Percentiles rank a stretch among this genome's conserved stretches.
phyloP scores from a whole-genome alignment of 1,140 invertebrate genomes.

The Euwallacea fornicatus region DNA sequence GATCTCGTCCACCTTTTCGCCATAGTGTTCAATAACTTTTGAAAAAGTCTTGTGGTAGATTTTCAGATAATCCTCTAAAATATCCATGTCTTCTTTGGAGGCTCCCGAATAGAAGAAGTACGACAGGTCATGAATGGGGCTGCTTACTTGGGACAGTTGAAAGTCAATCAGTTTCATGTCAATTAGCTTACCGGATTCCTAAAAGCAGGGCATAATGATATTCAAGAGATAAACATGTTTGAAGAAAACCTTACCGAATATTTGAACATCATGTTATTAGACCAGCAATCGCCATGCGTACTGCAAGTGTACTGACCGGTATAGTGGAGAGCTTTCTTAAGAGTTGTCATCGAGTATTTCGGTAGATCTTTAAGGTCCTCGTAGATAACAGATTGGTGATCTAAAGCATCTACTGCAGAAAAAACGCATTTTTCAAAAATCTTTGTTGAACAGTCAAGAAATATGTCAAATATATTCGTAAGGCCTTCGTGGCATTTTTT shows the following conservation, averaged over 20 bases:
- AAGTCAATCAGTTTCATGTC: slow-evolving; percentile 56
- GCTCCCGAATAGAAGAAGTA: slow-evolving; percentile 62
- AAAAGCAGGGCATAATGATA: neutral
- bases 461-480: slow-evolving; percentile 45
- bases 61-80: slow-evolving; percentile 56
- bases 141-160: slow-evolving; percentile 59
- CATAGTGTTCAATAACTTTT: slow-evolving; percentile 50
- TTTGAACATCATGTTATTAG: slow-evolving; percentile 39
- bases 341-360: neutral
- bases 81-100: slow-evolving; percentile 53
- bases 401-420: neutral
- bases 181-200: slow-evolving; percentile 16
- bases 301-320: slow-evolving; percentile 31
- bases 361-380: neutral
- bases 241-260: slow-evolving; percentile 27
- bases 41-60: slow-evolving; percentile 59
- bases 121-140: slow-evolving; percentile 61
- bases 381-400: neutral
- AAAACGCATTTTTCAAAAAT: neutral
- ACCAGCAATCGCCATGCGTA: slow-evolving; percentile 34
- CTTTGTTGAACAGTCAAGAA: neutral
- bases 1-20: slow-evolving; percentile 53
- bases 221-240: slow-evolving; percentile 36
- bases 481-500: neutral
- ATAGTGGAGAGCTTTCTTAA: neutral